A percentile compares a stretch with the other conserved stretches of the same genome.
Conservation (phyloP, 2,888 invertebrate genomes). For the Epirrhoe tristata region DNA sequence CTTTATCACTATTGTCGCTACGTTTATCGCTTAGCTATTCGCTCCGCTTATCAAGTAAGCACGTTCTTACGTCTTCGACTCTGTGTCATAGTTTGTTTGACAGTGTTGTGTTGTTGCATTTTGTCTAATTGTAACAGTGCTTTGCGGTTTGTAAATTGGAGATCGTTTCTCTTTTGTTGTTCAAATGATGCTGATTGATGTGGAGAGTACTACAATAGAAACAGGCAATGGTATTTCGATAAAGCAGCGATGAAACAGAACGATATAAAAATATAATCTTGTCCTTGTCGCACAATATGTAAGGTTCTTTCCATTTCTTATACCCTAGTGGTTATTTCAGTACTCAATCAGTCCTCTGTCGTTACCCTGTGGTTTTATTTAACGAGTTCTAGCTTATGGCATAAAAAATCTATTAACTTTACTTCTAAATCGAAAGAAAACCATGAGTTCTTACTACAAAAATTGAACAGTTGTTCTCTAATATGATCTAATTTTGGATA, state of each 20-base stretch:
- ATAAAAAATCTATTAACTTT: too few relatives aligned
- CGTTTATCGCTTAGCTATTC: slow-evolving; percentile 20
- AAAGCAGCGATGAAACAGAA: background rate
- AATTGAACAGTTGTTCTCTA: too few relatives aligned
- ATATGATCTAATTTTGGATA: too few relatives aligned
- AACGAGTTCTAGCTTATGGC: too few relatives aligned
- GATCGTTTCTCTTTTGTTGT: slow-evolving; percentile 32
- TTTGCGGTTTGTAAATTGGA: slow-evolving; percentile 32
- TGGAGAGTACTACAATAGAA: slow-evolving; percentile 2
- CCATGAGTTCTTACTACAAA: too few relatives aligned
- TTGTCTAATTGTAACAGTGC: slow-evolving; percentile 35
- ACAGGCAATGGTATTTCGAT: background rate
- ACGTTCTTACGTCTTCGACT: slow-evolving; percentile 20
- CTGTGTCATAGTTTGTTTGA: slow-evolving; percentile 36
- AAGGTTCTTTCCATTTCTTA: too few relatives aligned
- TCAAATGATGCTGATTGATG: slow-evolving; percentile 16
- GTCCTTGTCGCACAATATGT: too few relatives aligned
- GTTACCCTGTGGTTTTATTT: too few relatives aligned
- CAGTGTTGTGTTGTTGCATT: slow-evolving; percentile 35
- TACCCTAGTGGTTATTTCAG: too few relatives aligned
- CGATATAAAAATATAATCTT: background rate
- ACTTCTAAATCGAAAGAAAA: too few relatives aligned
- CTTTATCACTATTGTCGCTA: background rate
- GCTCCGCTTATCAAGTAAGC: slow-evolving; percentile 8
- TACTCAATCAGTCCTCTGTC: too few relatives aligned